phyloP scores from a whole-genome alignment of 2,113 vertebrate species.

The Hucho hucho region DNA sequence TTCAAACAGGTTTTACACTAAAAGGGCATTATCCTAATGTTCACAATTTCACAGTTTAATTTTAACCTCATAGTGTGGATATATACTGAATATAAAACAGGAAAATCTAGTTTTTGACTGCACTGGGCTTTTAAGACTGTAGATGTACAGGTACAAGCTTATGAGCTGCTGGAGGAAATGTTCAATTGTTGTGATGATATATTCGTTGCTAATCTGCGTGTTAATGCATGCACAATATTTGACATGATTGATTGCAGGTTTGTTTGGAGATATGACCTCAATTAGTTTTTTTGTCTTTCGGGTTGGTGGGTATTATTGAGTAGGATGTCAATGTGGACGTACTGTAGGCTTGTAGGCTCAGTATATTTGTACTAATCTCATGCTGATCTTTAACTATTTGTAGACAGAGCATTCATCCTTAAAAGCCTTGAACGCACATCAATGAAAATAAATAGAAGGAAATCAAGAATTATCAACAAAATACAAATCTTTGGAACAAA shows the following conservation, averaged over 20 bases:
- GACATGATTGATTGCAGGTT: constrained; percentile 46
- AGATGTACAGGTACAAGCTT: no score
- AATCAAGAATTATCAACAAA: background rate
- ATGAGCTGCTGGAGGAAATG: no score
- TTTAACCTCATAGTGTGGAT: no score
- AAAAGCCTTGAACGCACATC: background rate
- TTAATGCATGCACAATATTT: no score
- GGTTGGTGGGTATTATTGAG: constrained; percentile 38
- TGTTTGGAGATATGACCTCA: constrained; percentile 38
- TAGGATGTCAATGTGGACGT: background rate
- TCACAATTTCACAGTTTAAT: no score
- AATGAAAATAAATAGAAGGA: background rate
- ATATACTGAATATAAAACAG: no score
- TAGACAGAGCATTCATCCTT: background rate
- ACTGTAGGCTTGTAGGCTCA: background rate
- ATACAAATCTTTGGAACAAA: background rate
- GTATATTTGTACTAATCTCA: background rate
- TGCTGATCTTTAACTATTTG: background rate
- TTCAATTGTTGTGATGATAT: background rate
- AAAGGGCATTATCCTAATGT: no score
- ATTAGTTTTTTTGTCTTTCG: constrained; percentile 13
- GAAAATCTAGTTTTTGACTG: no score
- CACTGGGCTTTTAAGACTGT: no score
- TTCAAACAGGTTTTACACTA: no score
- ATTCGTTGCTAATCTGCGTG: constrained; percentile 27